A percentile compares a stretch with the other conserved stretches of the same genome.
Conservation (phyloP, 2,113 vertebrate species). For the Megaptera novaeangliae region DNA sequence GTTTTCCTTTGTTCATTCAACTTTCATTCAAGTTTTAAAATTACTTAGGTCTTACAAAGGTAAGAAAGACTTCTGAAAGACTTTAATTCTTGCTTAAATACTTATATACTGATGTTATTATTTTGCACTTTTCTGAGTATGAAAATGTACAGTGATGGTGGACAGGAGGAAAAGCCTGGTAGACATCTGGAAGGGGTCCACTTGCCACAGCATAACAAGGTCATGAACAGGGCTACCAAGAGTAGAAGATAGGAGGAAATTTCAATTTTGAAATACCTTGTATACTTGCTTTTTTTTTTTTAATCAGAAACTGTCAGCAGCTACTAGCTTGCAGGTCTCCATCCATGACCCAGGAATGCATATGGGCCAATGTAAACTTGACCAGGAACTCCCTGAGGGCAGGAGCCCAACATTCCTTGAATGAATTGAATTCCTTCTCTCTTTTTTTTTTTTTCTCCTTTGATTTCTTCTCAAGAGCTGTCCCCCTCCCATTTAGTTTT, state of each 20-base stretch:
- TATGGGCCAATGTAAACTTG: accelerated
- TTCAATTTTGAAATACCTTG: background rate
- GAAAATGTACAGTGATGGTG: background rate
- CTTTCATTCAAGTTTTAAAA: background rate
- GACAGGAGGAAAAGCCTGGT: background rate
- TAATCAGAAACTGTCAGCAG: background rate
- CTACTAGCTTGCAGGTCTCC: background rate
- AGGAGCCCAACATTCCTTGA: background rate
- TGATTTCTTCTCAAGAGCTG: background rate
- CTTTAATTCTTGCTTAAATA: background rate
- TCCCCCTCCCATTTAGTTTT: background rate
- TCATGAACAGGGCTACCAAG: background rate
- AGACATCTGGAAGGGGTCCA: background rate
- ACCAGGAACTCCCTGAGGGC: background rate
- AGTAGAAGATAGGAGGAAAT: background rate
- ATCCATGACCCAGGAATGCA: accelerated
- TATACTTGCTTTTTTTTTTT: background rate
- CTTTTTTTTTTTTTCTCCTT: background rate
- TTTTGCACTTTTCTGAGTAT: background rate
- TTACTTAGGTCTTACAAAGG: background rate
- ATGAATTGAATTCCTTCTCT: background rate
- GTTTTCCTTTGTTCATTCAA: background rate
- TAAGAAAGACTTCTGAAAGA: background rate
- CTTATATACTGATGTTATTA: background rate
- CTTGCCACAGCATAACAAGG: background rate